Conservation (phyloP, 2,888 invertebrate species). For the Pyrrhia umbra region DNA sequence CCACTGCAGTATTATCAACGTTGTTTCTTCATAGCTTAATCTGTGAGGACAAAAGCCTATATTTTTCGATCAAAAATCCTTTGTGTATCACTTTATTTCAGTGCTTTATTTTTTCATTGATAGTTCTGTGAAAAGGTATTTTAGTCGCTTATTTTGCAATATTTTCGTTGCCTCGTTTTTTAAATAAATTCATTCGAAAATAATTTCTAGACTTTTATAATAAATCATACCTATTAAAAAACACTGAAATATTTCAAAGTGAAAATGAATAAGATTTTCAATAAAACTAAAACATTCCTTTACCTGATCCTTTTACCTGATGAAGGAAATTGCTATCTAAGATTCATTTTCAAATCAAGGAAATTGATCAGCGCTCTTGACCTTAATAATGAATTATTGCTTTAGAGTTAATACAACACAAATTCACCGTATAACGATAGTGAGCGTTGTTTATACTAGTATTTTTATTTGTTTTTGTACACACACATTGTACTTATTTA, state of each 20-base stretch:
- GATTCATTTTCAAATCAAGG: slow-evolving; percentile 21
- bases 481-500: too few species aligned
- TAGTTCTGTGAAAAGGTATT: neutral
- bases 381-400: slow-evolving; percentile 8
- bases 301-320: slow-evolving; percentile 9
- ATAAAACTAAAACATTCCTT: slow-evolving; percentile 14
- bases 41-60: slow-evolving; percentile 48
- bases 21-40: slow-evolving; percentile 53
- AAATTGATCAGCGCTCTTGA: slow-evolving; percentile 27
- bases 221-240: too few species aligned
- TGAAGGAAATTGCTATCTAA: slow-evolving; percentile 35
- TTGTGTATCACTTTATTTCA: slow-evolving; percentile 25
- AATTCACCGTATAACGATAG: neutral
- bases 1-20: slow-evolving; percentile 57
- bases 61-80: slow-evolving; percentile 45
- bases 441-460: too few species aligned
- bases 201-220: too few species aligned
- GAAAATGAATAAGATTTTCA: slow-evolving; percentile 10
- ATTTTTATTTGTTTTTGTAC: too few species aligned
- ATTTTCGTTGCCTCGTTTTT: neutral
- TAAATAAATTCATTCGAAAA: neutral
- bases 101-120: slow-evolving; percentile 13
- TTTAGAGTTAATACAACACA: neutral
- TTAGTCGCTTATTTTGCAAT: neutral
- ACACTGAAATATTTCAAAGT: neutral